Conservation (phyloP, 2,113 vertebrate species). For the Silurus glanis region DNA sequence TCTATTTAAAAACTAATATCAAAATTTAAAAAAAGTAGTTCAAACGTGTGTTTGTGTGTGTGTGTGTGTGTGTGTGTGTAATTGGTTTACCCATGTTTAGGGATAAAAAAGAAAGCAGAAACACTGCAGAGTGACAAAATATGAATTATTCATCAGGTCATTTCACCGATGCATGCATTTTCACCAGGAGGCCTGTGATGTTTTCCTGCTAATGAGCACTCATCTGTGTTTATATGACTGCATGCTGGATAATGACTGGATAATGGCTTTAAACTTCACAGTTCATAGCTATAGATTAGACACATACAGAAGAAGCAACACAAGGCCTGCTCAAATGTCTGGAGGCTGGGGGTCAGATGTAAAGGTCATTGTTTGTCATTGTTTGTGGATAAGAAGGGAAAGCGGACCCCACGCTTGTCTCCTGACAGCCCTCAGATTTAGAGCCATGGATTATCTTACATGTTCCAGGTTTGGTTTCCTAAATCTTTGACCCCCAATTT, state of each 20-base stretch:
- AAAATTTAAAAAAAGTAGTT: not conserved
- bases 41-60: not conserved
- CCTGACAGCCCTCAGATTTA: not conserved
- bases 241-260: conserved; percentile 12
- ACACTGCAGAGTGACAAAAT: not conserved
- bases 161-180: conserved; percentile 34
- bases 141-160: conserved; percentile 37
- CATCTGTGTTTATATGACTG: not conserved
- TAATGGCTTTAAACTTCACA: conserved; percentile 7
- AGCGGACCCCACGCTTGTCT: not conserved
- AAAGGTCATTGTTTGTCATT: not conserved
- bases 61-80: not conserved
- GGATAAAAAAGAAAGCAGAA: not conserved
- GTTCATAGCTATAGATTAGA: not conserved
- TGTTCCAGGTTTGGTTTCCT: conserved; percentile 16
- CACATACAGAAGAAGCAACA: not conserved
- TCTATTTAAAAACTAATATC: too few relatives aligned
- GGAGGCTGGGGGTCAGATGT: conserved; percentile 23
- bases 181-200: conserved; percentile 5
- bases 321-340: not conserved
- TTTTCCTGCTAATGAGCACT: conserved; percentile 26
- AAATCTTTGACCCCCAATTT: not conserved
- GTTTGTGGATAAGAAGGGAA: not conserved
- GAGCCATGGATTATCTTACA: conserved; percentile 5
- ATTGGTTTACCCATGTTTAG: not conserved